Evolutionary conservation across 2,888 invertebrate species (phyloP).

Genomic region (Drosophila mayaguana): DNA sequence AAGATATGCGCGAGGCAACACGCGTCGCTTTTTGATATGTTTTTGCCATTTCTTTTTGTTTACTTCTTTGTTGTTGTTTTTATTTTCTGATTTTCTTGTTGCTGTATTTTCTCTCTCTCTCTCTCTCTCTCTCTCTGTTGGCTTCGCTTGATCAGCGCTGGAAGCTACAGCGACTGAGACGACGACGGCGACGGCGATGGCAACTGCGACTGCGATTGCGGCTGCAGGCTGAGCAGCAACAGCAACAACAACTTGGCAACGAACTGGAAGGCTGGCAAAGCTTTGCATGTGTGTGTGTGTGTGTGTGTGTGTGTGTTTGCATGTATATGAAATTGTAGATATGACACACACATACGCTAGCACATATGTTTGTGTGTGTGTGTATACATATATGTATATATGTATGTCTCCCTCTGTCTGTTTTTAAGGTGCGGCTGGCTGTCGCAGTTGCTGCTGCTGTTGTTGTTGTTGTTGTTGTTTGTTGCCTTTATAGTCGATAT

Average conservation of each 20-base stretch:
- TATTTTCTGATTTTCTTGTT: slow-evolving; percentile 35
- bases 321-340: slow-evolving; percentile 44
- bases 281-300: slow-evolving; percentile 12
- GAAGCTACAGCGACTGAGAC: slow-evolving; percentile 17
- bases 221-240: slow-evolving; percentile 13
- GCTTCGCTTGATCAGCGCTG: slow-evolving; percentile 52
- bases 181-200: slow-evolving; percentile 8
- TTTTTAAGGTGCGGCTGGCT: slow-evolving; percentile 73
- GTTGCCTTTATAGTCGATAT: slow-evolving; percentile 58
- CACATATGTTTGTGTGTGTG: slow-evolving; percentile 17
- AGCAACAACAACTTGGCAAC: slow-evolving; percentile 6
- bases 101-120: slow-evolving; percentile 16
- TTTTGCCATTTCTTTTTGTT: slow-evolving; percentile 16
- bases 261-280: slow-evolving; percentile 47
- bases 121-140: slow-evolving; percentile 23
- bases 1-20: slow-evolving; percentile 66
- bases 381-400: too few relatives aligned
- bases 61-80: slow-evolving; percentile 6
- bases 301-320: not conserved
- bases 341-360: slow-evolving; percentile 16
- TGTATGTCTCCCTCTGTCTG: slow-evolving; percentile 29
- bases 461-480: slow-evolving; percentile 34
- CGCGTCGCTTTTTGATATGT: slow-evolving; percentile 58
- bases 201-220: not conserved
- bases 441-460: slow-evolving; percentile 5